Evolutionary conservation across 2,113 vertebrate species (phyloP), one percentile per base, ranked within the genome.

Genomic region (Rhinogobius similis): DNA sequence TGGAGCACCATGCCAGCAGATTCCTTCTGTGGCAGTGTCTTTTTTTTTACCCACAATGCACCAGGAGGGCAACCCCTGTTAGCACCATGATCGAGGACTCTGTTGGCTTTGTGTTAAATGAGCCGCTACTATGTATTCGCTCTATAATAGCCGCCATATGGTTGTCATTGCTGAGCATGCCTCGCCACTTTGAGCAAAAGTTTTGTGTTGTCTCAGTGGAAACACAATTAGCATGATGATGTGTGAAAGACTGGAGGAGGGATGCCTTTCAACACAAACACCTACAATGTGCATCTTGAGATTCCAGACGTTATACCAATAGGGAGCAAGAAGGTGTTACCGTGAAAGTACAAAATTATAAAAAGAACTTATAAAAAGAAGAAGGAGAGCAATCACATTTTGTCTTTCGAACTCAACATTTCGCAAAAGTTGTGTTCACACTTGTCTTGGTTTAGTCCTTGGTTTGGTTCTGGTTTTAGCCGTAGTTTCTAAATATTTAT

Each of bases 71-170:
- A 81, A 70, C 72, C 82, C 82, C 83, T 77, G 86, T 89, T 90
- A 85, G 77, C 79, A 10, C 72, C 26, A 68, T 89, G 88, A 89
- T 86, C 88, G 76, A 87, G 86, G 81, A 88, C 74, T 82, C 68
- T 79, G 77, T 65, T 86, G 83, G 76, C 52, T 80, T 83, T 76
- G 79, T 75, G 83, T 76, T 85, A 85, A 90, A 91, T 91, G 86
- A 87, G 85, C 77, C 85, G n/a, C 74, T 80, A 59, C 83, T 58
- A 72, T 85, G 84, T 86, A 88, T 83, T 80, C 81, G 74, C 82
- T 87, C 77, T 78, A 72, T 83, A 84, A 88, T 80, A 87, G 78
- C 67, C 77, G 73, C 86, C 86, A 90, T 88, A 88, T 88, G 90
- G 90, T 58, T 84, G 82, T 82, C 87, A 85, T 75, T 67, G 14